Percentiles rank a stretch among this genome's conserved stretches.
phyloP scores from a whole-genome alignment of 2,888 invertebrate genomes.

The Alitta virens region DNA sequence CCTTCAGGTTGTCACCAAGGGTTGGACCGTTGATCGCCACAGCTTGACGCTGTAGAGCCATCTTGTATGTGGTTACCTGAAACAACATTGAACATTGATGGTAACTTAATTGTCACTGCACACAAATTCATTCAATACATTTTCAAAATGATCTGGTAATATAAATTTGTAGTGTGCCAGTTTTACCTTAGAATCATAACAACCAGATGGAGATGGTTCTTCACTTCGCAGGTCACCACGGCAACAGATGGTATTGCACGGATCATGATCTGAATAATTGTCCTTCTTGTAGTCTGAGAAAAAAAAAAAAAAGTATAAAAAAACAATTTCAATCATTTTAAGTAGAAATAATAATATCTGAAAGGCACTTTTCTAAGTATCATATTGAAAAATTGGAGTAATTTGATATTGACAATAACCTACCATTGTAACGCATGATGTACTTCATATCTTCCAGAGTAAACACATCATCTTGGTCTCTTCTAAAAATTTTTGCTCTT shows the following conservation, averaged over 20 bases:
- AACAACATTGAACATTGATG: no score
- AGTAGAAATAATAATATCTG: no score
- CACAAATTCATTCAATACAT: background rate
- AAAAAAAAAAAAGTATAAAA: no score
- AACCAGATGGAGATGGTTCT: conserved; percentile 39
- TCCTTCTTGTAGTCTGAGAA: conserved; percentile 47
- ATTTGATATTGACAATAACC: conserved; percentile 2
- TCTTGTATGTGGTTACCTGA: conserved; percentile 43
- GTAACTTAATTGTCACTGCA: background rate
- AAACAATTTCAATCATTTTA: no score
- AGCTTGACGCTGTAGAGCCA: conserved; percentile 40
- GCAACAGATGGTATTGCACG: conserved; percentile 50
- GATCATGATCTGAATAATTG: conserved; percentile 45
- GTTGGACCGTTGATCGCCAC: conserved; percentile 51
- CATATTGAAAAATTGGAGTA: no score
- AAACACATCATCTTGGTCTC: conserved; percentile 46
- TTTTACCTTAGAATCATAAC: conserved; percentile 53
- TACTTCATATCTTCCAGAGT: conserved; percentile 44
- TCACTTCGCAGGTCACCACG: conserved; percentile 43
- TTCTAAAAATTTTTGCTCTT: conserved; percentile 54
- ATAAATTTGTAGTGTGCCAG: no score
- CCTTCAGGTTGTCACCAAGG: conserved; percentile 35
- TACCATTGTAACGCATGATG: conserved; percentile 55
- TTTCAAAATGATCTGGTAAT: no score
- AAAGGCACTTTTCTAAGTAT: no score